phyloP scores from a whole-genome alignment of 2,888 invertebrate species.

The Dynastes tityus region DNA sequence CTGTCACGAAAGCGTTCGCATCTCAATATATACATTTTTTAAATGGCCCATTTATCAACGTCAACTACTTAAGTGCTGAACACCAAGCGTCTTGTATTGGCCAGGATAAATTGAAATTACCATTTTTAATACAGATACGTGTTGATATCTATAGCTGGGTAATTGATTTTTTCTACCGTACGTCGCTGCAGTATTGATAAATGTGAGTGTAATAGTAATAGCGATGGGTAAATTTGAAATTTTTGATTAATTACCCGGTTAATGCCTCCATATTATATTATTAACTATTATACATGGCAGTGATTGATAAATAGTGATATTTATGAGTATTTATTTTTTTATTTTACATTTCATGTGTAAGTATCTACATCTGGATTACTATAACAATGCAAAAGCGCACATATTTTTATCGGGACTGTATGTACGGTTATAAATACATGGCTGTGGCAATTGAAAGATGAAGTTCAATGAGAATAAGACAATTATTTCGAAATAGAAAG shows the following conservation, averaged over 20 bases:
- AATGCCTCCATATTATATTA: slow-evolving; percentile 39
- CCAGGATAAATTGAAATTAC: slow-evolving; percentile 43
- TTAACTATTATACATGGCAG: slow-evolving; percentile 39
- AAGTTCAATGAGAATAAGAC: too few species aligned
- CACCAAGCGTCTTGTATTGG: slow-evolving; percentile 38
- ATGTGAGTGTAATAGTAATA: slow-evolving; percentile 32
- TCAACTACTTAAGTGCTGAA: slow-evolving; percentile 45
- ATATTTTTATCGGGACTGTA: too few species aligned
- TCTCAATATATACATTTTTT: slow-evolving; percentile 43
- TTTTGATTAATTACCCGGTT: slow-evolving; percentile 37
- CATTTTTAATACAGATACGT: slow-evolving; percentile 44
- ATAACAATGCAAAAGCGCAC: background rate
- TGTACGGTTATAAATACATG: too few species aligned
- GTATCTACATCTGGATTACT: background rate
- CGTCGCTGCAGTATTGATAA: slow-evolving; percentile 36
- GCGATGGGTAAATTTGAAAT: slow-evolving; percentile 34
- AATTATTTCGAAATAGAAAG: too few species aligned
- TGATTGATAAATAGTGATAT: slow-evolving; percentile 35
- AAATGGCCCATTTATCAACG: slow-evolving; percentile 40
- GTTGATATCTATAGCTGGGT: slow-evolving; percentile 40
- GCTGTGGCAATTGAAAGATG: too few species aligned
- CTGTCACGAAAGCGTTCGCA: slow-evolving; percentile 39
- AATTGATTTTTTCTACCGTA: slow-evolving; percentile 44
- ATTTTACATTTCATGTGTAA: background rate
- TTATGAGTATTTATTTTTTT: slow-evolving; percentile 9